A percentile compares a stretch with the other conserved stretches of the same genome.
Evolutionary conservation across 1,140 invertebrate genomes (phyloP).

Genomic region (Portunus trituberculatus): DNA sequence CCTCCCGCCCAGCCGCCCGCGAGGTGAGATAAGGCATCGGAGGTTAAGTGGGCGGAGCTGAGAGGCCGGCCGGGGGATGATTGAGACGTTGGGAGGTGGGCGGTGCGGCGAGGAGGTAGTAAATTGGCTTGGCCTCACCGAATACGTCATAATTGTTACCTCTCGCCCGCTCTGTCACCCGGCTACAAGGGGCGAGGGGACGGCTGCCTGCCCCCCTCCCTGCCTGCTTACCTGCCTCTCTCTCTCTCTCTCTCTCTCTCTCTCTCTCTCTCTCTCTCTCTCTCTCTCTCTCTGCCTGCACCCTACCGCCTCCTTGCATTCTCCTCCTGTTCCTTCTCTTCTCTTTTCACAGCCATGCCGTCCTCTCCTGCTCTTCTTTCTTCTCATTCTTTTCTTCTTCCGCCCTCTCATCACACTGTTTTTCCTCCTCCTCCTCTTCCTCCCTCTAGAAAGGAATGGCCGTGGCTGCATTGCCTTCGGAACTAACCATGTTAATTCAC

Average conservation of each 20-base stretch:
- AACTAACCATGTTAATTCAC: no score
- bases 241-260: not conserved
- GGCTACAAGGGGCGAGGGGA: not conserved
- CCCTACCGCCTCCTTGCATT: not conserved
- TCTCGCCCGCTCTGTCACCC: slow-evolving; percentile 3
- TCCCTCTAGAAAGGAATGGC: not conserved
- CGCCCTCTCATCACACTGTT: no score
- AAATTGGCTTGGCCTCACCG: slow-evolving; percentile 6
- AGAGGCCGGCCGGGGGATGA: slow-evolving; percentile 53
- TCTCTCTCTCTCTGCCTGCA: not conserved
- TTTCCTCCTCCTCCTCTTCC: not conserved
- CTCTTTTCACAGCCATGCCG: not conserved
- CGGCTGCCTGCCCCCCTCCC: not conserved
- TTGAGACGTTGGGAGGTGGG: slow-evolving; percentile 60
- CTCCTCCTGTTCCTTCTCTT: not conserved
- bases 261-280: slow-evolving; percentile 1
- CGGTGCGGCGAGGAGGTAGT: not conserved
- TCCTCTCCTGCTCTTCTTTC: not conserved
- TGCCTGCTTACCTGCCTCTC: not conserved
- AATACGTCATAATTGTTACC: slow-evolving; percentile 26
- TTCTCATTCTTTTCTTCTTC: no score
- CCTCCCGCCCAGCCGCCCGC: slow-evolving; percentile 39
- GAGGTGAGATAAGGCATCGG: slow-evolving; percentile 56
- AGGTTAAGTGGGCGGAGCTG: slow-evolving; percentile 66
- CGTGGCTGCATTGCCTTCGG: no score